Conservation (phyloP, 2,113 vertebrate genomes). For the Calypte anna region DNA sequence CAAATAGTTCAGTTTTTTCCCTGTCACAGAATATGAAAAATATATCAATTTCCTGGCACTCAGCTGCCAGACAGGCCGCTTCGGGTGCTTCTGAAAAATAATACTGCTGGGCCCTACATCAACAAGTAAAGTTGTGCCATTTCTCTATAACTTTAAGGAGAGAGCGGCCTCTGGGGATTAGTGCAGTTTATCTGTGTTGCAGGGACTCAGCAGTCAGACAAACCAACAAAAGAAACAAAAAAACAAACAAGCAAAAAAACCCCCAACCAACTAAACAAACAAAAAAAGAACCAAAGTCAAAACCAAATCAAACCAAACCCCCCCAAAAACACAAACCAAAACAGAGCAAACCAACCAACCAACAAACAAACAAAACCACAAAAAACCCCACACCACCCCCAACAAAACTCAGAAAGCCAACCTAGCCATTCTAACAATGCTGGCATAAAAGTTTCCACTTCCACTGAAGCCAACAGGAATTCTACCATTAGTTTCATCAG, state of each 20-base stretch:
- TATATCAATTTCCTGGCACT: background rate
- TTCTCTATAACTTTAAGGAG: background rate
- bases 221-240: background rate
- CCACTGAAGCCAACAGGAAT: background rate
- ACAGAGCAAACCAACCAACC: no score
- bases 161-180: background rate
- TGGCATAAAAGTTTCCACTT: background rate
- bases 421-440: background rate
- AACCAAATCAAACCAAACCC: no score
- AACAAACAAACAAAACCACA: no score
- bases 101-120: background rate
- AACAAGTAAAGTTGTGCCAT: background rate
- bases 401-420: background rate
- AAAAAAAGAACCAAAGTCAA: no score
- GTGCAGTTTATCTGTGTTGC: background rate
- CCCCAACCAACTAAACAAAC: no score
- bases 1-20: background rate
- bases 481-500: background rate
- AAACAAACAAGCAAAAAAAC: background rate
- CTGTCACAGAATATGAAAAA: background rate
- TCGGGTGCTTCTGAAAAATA: background rate
- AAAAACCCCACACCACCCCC: no score
- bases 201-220: background rate
- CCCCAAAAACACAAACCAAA: no score
- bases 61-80: background rate